Evolutionary conservation across 2,113 vertebrate genomes (phyloP), one percentile per base, ranked within the genome.

Genomic region (Plestiodon gilberti): DNA sequence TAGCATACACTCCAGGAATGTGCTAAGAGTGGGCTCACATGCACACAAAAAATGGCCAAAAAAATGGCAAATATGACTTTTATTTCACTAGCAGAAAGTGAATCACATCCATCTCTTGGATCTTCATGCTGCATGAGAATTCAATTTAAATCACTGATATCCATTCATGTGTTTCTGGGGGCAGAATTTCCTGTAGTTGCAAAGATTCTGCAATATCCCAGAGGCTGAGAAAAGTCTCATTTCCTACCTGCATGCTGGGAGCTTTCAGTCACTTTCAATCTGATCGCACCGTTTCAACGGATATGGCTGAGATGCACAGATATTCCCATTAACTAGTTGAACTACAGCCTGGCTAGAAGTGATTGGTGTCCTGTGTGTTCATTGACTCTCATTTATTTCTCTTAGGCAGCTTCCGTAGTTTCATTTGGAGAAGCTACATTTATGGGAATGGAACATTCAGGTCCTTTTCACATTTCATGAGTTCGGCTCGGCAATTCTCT

Each of bases 231-330:
- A 55, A 23, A 52, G 59, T 25, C 76, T 78, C 70, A 71, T 67
- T 82, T 87, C 87, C 90, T 67, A 77, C 78, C 52, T 25, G 69
- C 18, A n/a, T 74, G 30, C 18, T 30, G 75, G 75, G 77, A 78
- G 30, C 83, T 84, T 88, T 92, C 82, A 25, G 76, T 85, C 81
- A 38, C 87, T 92, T 89, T 91, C 75, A 20, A 73, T 86, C 82
- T 90, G 88, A 89, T 88, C 81, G n/a, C 71, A 61, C 35, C 65
- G n/a, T 79, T 86, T 89, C 55, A 85, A 83, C 57, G 88, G 85
- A 88, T 85, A 64, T 59, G 81, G 75, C 57, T 55, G 35, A 70
- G 69, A 90, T 85, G 71, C 59, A 13, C 79, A 38, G 74, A 86
- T 84, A 93, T 89, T 78, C 86, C 64, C 55, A 67, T 64, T 83